Conservation (phyloP, 2,888 invertebrate genomes). For the Pristionchus mayeri region DNA sequence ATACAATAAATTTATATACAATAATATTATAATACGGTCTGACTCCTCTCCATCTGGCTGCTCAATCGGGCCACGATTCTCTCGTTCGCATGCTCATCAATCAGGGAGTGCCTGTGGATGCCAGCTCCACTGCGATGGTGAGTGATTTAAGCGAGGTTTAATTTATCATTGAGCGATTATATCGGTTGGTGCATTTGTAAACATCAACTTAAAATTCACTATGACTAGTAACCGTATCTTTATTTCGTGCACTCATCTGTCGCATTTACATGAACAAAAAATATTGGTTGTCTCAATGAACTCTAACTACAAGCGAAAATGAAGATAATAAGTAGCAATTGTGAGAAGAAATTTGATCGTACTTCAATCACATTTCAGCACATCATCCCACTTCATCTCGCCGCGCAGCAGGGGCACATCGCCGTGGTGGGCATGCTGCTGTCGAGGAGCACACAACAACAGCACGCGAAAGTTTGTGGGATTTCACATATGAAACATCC, state of each 20-base stretch:
- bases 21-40: conserved; percentile 87
- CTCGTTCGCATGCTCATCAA: conserved; percentile 94
- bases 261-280: too few species aligned
- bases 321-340: too few species aligned
- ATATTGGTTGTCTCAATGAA: too few species aligned
- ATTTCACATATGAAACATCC: too few species aligned
- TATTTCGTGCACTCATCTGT: too few species aligned
- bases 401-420: conserved; percentile 96
- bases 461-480: conserved; percentile 83
- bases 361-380: conserved; percentile 85
- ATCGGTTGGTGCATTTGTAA: too few species aligned
- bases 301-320: too few species aligned
- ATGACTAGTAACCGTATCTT: too few species aligned
- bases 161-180: neutral
- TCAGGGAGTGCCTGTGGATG: conserved; percentile 97
- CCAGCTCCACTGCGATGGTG: conserved; percentile 81
- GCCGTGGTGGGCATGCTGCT: conserved; percentile 96
- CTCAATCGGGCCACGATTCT: conserved; percentile 98
- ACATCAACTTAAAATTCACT: too few species aligned
- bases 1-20: too few species aligned
- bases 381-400: conserved; percentile 95
- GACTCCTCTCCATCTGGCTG: conserved; percentile 95
- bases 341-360: too few species aligned
- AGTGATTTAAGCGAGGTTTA: too few species aligned
- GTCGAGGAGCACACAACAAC: conserved; percentile 93